phyloP scores from a whole-genome alignment of 1,140 invertebrate species.

The Rhopalosiphum padi region DNA sequence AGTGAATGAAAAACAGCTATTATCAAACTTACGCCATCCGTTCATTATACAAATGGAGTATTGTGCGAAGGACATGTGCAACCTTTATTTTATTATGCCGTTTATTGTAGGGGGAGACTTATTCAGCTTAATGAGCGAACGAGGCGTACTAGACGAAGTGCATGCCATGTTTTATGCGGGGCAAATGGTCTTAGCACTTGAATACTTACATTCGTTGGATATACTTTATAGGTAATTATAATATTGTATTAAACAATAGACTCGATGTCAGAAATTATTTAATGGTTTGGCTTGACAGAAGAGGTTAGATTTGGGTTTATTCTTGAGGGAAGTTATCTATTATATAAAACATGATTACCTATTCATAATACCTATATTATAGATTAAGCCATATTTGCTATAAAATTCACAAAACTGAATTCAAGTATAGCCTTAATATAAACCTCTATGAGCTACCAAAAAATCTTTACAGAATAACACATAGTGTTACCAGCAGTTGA shows the following conservation, averaged over 20 bases:
- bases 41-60: conserved; percentile 85
- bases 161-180: conserved; percentile 70
- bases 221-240: conserved; percentile 78
- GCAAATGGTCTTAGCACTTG: conserved; percentile 90
- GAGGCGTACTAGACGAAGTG: conserved; percentile 67
- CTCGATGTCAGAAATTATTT: neutral
- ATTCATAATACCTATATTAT: neutral
- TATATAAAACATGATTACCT: neutral
- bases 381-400: neutral
- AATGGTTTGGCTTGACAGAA: too few relatives aligned
- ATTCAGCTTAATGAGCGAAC: conserved; percentile 73
- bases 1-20: conserved; percentile 83
- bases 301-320: neutral
- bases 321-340: neutral
- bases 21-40: conserved; percentile 80
- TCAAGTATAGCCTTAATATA: too few relatives aligned
- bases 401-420: neutral
- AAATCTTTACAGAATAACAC: too few relatives aligned
- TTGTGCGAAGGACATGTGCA: conserved; percentile 85
- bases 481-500: neutral
- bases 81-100: conserved; percentile 82
- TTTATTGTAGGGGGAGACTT: conserved; percentile 84
- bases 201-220: conserved; percentile 85
- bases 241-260: neutral
- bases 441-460: too few relatives aligned